A percentile compares a stretch with the other conserved stretches of the same genome.
Evolutionary conservation across 1,140 invertebrate species (phyloP).

Genomic region (Hyles vespertilio): DNA sequence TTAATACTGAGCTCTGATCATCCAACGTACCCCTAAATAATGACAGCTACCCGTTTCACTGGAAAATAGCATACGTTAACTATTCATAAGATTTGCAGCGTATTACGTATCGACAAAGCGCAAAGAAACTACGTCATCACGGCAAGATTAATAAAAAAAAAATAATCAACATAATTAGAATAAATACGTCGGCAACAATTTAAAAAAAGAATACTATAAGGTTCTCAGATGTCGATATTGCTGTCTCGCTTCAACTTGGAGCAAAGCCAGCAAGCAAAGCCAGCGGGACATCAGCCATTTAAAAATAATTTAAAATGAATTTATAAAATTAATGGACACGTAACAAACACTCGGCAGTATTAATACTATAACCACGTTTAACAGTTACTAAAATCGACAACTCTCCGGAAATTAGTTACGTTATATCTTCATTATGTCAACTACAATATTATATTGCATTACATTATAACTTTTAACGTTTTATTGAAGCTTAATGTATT

Average conservation of each 20-base stretch:
- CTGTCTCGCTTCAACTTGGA: constrained; percentile 1
- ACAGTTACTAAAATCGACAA: constrained; percentile 16
- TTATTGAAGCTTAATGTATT: too few species aligned
- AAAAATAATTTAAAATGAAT: not conserved
- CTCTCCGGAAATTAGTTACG: not conserved
- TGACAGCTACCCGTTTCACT: constrained; percentile 42
- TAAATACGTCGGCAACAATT: constrained; percentile 43
- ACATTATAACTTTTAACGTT: too few species aligned
- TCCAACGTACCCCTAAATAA: constrained; percentile 4
- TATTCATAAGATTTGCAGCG: constrained; percentile 56
- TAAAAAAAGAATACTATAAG: constrained; percentile 22
- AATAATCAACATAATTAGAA: constrained; percentile 46
- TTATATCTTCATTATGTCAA: too few species aligned
- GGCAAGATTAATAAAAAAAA: constrained; percentile 27
- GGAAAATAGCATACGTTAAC: constrained; percentile 26
- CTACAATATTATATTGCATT: too few species aligned
- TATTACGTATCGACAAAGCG: constrained; percentile 8
- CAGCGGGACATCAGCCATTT: too few species aligned
- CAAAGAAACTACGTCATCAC: constrained; percentile 11
- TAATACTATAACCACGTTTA: constrained; percentile 17
- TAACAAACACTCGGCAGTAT: constrained; percentile 26
- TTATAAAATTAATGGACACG: not conserved
- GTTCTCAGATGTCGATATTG: not conserved
- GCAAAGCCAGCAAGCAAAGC: too few species aligned
- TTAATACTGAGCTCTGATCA: not conserved